Conservation (phyloP, 2,888 invertebrate species). For the Auanema freiburgensis region DNA sequence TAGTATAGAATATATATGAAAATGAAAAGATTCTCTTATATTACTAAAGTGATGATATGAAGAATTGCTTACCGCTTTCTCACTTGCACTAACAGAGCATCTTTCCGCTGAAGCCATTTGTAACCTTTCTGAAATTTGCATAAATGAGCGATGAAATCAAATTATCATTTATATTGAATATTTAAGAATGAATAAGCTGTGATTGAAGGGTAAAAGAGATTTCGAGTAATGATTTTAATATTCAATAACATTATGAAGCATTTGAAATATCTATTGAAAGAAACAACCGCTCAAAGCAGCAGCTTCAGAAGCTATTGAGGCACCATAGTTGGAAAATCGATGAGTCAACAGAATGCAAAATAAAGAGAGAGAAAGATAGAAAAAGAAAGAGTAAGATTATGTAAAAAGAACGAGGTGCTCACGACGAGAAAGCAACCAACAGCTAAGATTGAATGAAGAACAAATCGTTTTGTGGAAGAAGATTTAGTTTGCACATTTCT, state of each 20-base stretch:
- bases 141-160: too few relatives aligned
- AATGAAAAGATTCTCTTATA: too few relatives aligned
- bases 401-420: slow-evolving; percentile 1
- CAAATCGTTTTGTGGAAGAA: not conserved
- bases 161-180: too few relatives aligned
- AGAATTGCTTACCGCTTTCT: too few relatives aligned
- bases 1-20: too few relatives aligned
- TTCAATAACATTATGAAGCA: too few relatives aligned
- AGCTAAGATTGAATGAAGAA: not conserved
- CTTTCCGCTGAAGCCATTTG: too few relatives aligned
- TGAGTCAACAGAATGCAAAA: slow-evolving; percentile 1
- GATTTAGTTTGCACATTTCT: not conserved
- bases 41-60: too few relatives aligned
- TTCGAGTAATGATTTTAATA: not conserved
- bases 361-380: slow-evolving; percentile 3
- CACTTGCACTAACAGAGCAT: too few relatives aligned
- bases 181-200: not conserved
- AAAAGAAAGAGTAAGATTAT: slow-evolving; percentile 2
- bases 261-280: too few relatives aligned
- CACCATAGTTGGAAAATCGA: slow-evolving; percentile 2
- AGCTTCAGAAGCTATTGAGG: slow-evolving; percentile 4
- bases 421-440: not conserved
- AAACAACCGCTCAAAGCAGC: not conserved
- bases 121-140: too few relatives aligned
- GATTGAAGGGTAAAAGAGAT: not conserved